Percentiles rank a stretch among this genome's conserved stretches.
phyloP scores from a whole-genome alignment of 2,888 invertebrate genomes.

The Sthenelais limicola region DNA sequence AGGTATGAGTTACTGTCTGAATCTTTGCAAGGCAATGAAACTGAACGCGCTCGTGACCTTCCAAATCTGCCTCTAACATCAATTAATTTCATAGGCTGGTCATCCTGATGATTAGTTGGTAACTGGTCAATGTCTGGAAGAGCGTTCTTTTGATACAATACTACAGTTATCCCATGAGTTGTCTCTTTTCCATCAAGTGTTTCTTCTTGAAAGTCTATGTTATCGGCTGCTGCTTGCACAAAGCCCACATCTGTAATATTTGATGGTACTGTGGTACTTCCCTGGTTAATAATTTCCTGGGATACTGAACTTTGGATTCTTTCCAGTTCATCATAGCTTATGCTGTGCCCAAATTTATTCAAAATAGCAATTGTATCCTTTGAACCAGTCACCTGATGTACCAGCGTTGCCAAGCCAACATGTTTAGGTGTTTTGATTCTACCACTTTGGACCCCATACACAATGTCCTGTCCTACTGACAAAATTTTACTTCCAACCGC shows the following conservation, averaged over 20 bases:
- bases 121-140: too few relatives aligned
- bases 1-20: too few relatives aligned
- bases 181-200: conserved; percentile 5
- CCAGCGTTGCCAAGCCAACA: conserved; percentile 1
- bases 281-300: neutral
- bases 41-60: too few relatives aligned
- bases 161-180: neutral
- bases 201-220: neutral
- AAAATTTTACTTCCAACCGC: conserved; percentile 1
- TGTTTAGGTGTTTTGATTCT: conserved; percentile 1
- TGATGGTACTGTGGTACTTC: neutral
- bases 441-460: neutral
- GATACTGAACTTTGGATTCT: neutral
- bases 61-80: too few relatives aligned
- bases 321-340: neutral
- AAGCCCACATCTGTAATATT: neutral
- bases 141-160: too few relatives aligned
- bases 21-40: too few relatives aligned
- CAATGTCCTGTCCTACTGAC: neutral
- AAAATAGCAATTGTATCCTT: neutral
- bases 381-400: neutral
- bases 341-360: conserved; percentile 1
- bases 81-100: too few relatives aligned
- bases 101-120: too few relatives aligned
- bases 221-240: neutral